phyloP scores from a whole-genome alignment of 1,140 invertebrate genomes.

The Tetramorium alpestre region DNA sequence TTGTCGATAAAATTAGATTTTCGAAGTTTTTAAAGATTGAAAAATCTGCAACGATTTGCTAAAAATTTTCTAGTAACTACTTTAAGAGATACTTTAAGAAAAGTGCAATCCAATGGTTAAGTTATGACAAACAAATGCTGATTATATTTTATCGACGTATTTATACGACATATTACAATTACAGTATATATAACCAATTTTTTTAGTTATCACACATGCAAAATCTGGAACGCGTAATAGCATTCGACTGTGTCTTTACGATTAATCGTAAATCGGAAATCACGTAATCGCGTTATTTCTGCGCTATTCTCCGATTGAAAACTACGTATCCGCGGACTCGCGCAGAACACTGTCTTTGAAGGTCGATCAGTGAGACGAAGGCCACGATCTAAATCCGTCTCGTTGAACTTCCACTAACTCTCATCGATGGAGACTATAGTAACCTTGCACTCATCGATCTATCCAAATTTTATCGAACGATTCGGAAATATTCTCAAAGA shows the following conservation, averaged over 20 bases:
- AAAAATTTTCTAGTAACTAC: background rate
- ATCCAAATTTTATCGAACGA: constrained; percentile 25
- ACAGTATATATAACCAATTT: background rate
- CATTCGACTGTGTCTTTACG: background rate
- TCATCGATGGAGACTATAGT: constrained; percentile 33
- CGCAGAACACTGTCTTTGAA: constrained; percentile 45
- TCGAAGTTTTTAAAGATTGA: background rate
- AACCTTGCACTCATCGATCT: constrained; percentile 26
- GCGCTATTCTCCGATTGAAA: constrained; percentile 3
- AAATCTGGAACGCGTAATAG: background rate
- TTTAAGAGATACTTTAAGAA: background rate
- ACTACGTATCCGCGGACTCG: background rate
- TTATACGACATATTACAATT: background rate
- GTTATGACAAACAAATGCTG: background rate
- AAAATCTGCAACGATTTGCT: background rate
- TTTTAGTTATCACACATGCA: too few relatives aligned
- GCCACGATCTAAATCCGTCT: constrained; percentile 70
- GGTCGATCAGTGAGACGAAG: constrained; percentile 56
- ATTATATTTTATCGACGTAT: background rate
- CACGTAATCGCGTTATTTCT: constrained; percentile 22
- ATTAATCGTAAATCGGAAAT: constrained; percentile 33
- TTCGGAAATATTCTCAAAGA: constrained; percentile 1
- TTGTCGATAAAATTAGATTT: constrained; percentile 1
- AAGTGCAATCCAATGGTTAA: background rate
- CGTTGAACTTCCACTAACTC: constrained; percentile 63